Percentiles rank a stretch among this genome's conserved stretches.
Conservation (phyloP, 2,888 invertebrate species). For the Drosophila dives region DNA sequence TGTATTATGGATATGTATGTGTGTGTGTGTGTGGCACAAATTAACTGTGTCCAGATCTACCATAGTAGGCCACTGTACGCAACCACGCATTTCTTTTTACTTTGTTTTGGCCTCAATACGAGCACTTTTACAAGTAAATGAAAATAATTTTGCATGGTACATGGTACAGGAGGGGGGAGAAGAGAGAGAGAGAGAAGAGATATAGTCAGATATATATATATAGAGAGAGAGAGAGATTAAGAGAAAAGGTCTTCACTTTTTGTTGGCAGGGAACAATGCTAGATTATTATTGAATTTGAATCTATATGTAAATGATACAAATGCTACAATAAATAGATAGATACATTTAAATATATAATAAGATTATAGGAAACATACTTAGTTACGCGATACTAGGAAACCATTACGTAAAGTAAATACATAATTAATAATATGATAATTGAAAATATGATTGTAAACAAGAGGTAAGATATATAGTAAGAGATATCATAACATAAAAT, state of each 20-base stretch:
- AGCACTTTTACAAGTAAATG: constrained; percentile 35
- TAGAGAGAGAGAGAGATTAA: not conserved
- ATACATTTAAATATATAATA: constrained; percentile 13
- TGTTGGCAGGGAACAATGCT: constrained; percentile 32
- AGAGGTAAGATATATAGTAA: constrained; percentile 22
- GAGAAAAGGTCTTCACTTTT: constrained; percentile 17
- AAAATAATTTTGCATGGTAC: constrained; percentile 52
- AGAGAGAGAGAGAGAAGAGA: not conserved
- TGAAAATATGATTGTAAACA: constrained; percentile 30
- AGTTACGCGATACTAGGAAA: constrained; percentile 24
- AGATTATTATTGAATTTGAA: constrained; percentile 40
- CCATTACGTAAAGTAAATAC: constrained; percentile 28
- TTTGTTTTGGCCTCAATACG: constrained; percentile 42
- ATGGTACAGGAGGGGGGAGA: constrained; percentile 3
- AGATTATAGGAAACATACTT: constrained; percentile 35
- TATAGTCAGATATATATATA: no score
- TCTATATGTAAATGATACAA: constrained; percentile 62
- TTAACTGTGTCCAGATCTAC: constrained; percentile 84
- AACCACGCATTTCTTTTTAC: constrained; percentile 81
- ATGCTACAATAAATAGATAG: constrained; percentile 57
- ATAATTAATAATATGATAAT: constrained; percentile 16
- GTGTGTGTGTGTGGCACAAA: constrained; percentile 47
- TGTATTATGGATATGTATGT: constrained; percentile 10
- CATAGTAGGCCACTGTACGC: constrained; percentile 85
- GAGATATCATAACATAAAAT: constrained; percentile 38